Conservation (phyloP, 2,888 invertebrate species). For the Pollenia angustigena region DNA sequence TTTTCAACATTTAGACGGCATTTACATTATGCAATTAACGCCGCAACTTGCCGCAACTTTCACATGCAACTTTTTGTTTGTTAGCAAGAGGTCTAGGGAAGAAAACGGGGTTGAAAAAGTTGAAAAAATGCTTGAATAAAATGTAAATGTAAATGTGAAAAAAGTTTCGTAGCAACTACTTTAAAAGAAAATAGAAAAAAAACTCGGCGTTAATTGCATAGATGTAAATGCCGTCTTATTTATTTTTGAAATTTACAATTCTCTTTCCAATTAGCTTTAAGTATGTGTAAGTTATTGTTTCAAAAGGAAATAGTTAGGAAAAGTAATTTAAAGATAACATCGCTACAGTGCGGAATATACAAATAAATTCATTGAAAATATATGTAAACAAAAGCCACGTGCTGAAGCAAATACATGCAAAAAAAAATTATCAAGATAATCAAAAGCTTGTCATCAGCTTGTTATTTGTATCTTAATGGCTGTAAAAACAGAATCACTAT, state of each 20-base stretch:
- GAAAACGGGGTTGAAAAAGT: too few species aligned
- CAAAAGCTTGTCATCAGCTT: background rate
- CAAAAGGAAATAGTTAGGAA: conserved; percentile 21
- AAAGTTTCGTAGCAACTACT: too few species aligned
- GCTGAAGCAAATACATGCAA: background rate
- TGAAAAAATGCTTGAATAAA: too few species aligned
- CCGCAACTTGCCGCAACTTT: too few species aligned
- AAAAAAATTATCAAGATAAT: conserved; percentile 1
- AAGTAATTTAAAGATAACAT: conserved; percentile 48
- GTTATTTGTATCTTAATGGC: background rate
- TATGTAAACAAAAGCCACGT: background rate
- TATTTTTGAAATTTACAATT: conserved; percentile 32
- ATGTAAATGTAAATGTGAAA: too few species aligned
- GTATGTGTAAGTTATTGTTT: conserved; percentile 44
- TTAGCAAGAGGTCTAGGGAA: too few species aligned
- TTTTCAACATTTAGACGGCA: conserved; percentile 19
- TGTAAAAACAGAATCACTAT: too few species aligned
- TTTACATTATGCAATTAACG: too few species aligned
- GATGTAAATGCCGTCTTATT: too few species aligned
- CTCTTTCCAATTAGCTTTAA: conserved; percentile 24
- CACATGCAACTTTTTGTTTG: too few species aligned
- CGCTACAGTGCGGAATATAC: background rate
- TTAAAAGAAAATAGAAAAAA: too few species aligned
- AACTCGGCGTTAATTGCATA: too few species aligned
- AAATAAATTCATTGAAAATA: conserved; percentile 13